Evolutionary conservation across 2,113 vertebrate species (phyloP).

Genomic region (Cyanoramphus novaezelandiae): DNA sequence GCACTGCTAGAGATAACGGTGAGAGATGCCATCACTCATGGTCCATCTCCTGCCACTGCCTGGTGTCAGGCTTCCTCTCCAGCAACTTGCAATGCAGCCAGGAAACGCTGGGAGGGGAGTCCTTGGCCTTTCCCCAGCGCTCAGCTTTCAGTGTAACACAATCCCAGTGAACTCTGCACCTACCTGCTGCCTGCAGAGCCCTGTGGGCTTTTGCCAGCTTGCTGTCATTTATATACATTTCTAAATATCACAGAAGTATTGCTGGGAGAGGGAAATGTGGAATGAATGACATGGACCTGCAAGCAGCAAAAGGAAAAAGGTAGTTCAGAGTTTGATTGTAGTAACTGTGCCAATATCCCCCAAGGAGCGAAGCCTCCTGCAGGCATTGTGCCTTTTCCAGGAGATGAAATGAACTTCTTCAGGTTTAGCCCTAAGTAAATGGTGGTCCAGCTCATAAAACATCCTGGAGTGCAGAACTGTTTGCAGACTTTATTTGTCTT

Average conservation of each 20-base stretch:
- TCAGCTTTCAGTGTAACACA: background rate
- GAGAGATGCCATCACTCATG: fast-evolving
- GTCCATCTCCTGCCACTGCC: background rate
- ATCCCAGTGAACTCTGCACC: fast-evolving
- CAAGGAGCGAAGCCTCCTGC: background rate
- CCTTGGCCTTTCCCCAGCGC: background rate
- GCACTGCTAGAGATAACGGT: background rate
- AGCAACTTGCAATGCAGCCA: background rate
- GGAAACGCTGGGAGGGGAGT: background rate
- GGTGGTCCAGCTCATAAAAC: conserved; percentile 42
- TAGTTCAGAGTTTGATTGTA: background rate
- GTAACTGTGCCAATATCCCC: background rate
- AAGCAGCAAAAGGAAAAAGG: background rate
- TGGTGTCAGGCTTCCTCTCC: fast-evolving
- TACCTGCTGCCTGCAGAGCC: background rate
- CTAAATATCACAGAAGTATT: conserved; percentile 4
- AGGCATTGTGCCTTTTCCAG: background rate
- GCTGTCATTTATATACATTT: conserved; percentile 28
- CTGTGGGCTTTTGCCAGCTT: background rate
- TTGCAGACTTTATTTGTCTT: conserved; percentile 69
- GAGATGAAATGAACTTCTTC: conserved; percentile 55
- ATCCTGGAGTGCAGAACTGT: conserved; percentile 40
- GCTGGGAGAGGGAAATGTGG: background rate
- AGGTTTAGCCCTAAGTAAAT: conserved; percentile 60
- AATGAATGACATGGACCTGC: background rate